Evolutionary conservation across 2,888 invertebrate genomes (phyloP).

Genomic region (Lasioglossum vierecki): DNA sequence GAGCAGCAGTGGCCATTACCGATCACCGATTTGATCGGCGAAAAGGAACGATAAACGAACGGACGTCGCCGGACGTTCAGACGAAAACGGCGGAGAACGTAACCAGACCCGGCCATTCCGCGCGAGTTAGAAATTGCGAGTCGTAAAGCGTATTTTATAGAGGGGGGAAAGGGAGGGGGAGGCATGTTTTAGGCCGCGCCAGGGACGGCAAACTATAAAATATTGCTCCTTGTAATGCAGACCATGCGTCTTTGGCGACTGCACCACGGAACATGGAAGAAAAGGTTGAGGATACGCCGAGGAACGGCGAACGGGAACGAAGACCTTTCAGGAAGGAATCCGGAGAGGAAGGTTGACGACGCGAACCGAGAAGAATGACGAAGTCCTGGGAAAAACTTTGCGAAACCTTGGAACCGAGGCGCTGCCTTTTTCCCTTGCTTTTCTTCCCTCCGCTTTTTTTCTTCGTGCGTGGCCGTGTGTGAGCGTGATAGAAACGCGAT

Average conservation of each 20-base stretch:
- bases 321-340: slow-evolving; percentile 18
- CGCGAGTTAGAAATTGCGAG: slow-evolving; percentile 79
- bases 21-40: slow-evolving; percentile 3
- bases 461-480: not conserved
- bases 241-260: slow-evolving; percentile 72
- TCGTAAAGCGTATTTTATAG: slow-evolving; percentile 79
- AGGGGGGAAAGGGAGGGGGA: not conserved
- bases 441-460: not conserved
- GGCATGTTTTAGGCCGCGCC: slow-evolving; percentile 63
- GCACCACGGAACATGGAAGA: not conserved
- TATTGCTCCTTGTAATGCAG: slow-evolving; percentile 77
- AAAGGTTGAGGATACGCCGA: slow-evolving; percentile 18
- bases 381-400: slow-evolving; percentile 14
- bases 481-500: slow-evolving; percentile 3
- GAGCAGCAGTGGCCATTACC: not conserved
- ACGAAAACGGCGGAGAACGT: not conserved
- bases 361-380: slow-evolving; percentile 22
- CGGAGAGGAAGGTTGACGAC: slow-evolving; percentile 20
- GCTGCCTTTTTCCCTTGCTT: not conserved
- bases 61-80: not conserved
- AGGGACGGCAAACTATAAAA: slow-evolving; percentile 75
- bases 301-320: not conserved
- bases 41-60: slow-evolving; percentile 9
- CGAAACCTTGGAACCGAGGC: slow-evolving; percentile 9
- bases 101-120: slow-evolving; percentile 60